These are phyloP conservation scores for Takifugu bimaculatus DNA, from an alignment of 2,113 vertebrate species.

Conservation along the genomic window DNA sequence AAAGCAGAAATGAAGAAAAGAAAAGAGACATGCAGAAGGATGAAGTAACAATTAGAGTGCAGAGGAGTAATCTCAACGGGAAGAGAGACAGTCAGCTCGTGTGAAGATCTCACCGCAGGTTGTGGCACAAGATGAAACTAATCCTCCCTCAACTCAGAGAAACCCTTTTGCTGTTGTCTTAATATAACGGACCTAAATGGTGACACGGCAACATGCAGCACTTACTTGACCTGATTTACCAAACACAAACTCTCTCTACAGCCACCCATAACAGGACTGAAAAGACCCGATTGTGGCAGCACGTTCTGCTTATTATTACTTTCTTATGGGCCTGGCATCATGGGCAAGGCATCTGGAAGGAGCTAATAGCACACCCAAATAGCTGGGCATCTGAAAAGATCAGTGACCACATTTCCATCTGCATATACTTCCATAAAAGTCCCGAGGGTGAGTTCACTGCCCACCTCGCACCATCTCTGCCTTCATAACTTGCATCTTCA, in stretches of 20 bases:
- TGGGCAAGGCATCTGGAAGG: constrained; percentile 42
- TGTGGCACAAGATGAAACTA: constrained; percentile 21
- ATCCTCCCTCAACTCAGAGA: constrained; percentile 24
- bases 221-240: constrained; percentile 47
- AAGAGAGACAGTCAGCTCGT: neutral
- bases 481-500: constrained; percentile 10
- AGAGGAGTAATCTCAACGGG: constrained; percentile 5
- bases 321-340: constrained; percentile 44
- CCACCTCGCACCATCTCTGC: neutral
- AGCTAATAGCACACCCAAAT: constrained; percentile 44
- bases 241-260: neutral
- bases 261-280: constrained; percentile 47
- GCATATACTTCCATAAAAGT: constrained; percentile 56
- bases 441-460: constrained; percentile 22
- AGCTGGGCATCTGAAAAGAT: constrained; percentile 51
- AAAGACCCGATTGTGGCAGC: constrained; percentile 26
- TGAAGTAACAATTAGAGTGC: neutral
- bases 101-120: constrained; percentile 39
- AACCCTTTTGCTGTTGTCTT: constrained; percentile 27
- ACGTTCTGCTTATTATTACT: constrained; percentile 30
- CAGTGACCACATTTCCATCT: constrained; percentile 53
- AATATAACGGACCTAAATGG: constrained; percentile 26
- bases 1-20: neutral
- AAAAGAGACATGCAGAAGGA: neutral
- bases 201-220: constrained; percentile 18